Conservation (phyloP, 2,888 invertebrate species). For the Epirrita christyi region DNA sequence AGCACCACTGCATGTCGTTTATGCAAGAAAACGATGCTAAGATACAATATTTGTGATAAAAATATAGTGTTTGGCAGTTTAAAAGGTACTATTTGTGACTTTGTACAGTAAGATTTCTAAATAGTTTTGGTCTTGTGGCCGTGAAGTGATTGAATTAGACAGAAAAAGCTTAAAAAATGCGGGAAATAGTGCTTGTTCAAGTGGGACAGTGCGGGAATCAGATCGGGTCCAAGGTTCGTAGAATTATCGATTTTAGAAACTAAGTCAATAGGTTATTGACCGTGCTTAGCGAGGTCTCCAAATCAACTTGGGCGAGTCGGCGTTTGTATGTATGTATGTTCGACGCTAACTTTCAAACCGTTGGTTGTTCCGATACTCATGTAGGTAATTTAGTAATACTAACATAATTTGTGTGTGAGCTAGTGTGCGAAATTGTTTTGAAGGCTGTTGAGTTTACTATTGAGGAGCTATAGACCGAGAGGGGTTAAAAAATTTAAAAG, state of each 20-base stretch:
- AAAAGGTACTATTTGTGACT: background rate
- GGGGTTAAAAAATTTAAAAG: no score
- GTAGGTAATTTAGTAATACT: no score
- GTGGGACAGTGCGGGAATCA: constrained; percentile 97
- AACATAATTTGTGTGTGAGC: no score
- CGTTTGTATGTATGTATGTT: no score
- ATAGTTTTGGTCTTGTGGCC: background rate
- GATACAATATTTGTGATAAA: background rate
- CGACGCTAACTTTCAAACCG: no score
- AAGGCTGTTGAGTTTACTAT: no score
- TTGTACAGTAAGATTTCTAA: background rate
- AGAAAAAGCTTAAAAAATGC: background rate
- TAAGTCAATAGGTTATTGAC: background rate
- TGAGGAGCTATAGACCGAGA: no score
- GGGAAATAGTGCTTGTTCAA: constrained; percentile 95
- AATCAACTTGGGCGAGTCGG: no score
- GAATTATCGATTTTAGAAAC: background rate
- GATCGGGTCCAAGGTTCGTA: constrained; percentile 93
- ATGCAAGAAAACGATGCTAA: background rate
- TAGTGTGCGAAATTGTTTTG: no score
- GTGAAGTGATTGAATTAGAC: background rate
- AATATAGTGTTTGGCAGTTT: background rate
- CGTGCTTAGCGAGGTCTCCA: no score
- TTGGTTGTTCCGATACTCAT: no score
- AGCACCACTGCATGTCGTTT: background rate